These are phyloP conservation scores for Alosa alosa DNA, from an alignment of 2,113 vertebrate genomes.

Conservation along the genomic window DNA sequence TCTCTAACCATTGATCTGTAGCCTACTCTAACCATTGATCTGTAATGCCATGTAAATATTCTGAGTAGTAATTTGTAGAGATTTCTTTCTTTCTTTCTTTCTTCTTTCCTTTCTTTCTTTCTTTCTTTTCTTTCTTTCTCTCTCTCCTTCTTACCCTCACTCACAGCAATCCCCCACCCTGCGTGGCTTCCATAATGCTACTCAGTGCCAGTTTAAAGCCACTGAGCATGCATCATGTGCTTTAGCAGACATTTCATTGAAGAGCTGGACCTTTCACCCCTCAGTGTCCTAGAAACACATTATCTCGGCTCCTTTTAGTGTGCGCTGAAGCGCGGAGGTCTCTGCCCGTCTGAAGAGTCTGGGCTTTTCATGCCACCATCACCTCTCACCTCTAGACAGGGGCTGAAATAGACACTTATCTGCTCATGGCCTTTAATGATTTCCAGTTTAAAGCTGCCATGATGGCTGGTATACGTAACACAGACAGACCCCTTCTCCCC, in stretches of 20 bases:
- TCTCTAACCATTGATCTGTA: not conserved
- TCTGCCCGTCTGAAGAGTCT: not conserved
- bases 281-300: conserved; percentile 3
- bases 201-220: not conserved
- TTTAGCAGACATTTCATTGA: conserved; percentile 11
- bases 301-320: not conserved
- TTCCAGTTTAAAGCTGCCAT: not conserved
- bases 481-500: not conserved
- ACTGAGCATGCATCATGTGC: not conserved
- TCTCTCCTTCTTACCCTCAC: not conserved
- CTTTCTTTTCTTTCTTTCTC: not conserved
- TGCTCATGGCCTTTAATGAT: not conserved
- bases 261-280: conserved; percentile 38
- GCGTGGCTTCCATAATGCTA: not conserved
- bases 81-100: not conserved
- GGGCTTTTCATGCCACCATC: not conserved
- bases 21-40: not conserved
- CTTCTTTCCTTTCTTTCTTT: not conserved
- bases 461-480: not conserved
- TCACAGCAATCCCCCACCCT: not conserved
- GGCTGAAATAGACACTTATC: conserved; percentile 8
- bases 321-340: not conserved
- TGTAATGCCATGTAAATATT: not conserved
- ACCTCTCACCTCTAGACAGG: conserved; percentile 1
- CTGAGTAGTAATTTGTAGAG: not conserved